These are phyloP conservation scores for Morus bassanus DNA, from an alignment of 2,797 vertebrate genomes.

Conservation along the genomic window DNA sequence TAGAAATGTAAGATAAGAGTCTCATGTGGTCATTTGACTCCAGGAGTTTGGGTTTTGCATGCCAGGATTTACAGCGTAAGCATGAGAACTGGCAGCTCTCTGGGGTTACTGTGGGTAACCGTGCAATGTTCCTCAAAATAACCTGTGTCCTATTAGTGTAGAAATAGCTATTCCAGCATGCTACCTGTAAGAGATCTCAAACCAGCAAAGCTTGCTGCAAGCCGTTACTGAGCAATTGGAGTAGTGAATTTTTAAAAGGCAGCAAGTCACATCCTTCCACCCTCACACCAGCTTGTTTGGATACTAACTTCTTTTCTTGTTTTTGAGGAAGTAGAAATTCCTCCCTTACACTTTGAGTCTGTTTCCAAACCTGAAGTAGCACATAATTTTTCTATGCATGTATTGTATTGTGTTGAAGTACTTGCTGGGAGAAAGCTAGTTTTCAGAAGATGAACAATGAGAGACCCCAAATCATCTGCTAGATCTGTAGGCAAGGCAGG, in stretches of 20 bases:
- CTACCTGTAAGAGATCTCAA: neutral
- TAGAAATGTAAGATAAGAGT: neutral
- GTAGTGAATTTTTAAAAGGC: neutral
- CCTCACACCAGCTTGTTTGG: neutral
- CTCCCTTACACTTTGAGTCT: neutral
- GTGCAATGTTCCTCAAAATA: neutral
- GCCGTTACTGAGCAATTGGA: neutral
- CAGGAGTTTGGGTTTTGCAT: neutral
- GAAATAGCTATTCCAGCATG: neutral
- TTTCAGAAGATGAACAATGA: neutral
- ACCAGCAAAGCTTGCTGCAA: neutral
- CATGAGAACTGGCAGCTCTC: neutral
- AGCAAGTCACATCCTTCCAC: neutral
- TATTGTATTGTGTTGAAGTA: neutral
- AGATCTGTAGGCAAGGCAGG: neutral
- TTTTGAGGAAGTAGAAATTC: neutral
- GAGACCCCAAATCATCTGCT: neutral
- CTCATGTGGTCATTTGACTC: neutral
- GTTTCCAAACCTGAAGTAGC: neutral
- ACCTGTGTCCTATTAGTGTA: neutral
- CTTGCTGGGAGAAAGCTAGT: neutral
- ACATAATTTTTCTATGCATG: rapidly evolving
- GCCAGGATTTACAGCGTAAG: neutral
- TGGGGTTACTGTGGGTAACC: neutral
- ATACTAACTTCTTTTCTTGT: neutral